A percentile compares a stretch with the other conserved stretches of the same genome.
Evolutionary conservation across 2,888 invertebrate genomes (phyloP).

Genomic region (Nomada hirtipes): DNA sequence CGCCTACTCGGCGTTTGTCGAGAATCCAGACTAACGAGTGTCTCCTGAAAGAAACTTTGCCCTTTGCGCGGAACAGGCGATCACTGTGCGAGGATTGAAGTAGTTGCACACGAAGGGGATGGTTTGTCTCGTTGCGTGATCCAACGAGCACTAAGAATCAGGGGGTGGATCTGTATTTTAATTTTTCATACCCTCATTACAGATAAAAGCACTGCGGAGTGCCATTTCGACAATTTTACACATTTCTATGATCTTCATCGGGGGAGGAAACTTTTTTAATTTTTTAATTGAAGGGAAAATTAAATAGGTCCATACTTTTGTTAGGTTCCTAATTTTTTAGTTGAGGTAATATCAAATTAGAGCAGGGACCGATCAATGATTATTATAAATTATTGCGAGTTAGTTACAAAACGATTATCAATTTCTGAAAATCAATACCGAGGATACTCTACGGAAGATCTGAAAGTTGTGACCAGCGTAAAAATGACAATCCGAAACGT

Average conservation of each 20-base stretch:
- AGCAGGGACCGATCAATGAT: too few species aligned
- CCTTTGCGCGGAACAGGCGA: constrained; percentile 48
- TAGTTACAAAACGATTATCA: too few species aligned
- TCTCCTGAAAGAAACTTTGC: constrained; percentile 62
- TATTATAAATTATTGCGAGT: too few species aligned
- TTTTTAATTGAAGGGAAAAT: too few species aligned
- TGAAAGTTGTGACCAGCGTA: too few species aligned
- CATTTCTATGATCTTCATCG: neutral
- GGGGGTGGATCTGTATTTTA: constrained; percentile 40
- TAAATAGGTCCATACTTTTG: too few species aligned
- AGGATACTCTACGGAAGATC: too few species aligned
- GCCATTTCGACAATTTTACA: constrained; percentile 23
- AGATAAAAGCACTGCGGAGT: constrained; percentile 18
- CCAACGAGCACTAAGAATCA: constrained; percentile 47
- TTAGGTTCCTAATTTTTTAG: too few species aligned
- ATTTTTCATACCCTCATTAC: constrained; percentile 19
- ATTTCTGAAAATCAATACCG: too few species aligned
- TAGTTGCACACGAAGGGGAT: constrained; percentile 47
- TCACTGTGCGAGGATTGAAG: constrained; percentile 59
- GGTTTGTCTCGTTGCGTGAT: constrained; percentile 34
- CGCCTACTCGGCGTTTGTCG: constrained; percentile 46
- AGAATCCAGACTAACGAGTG: constrained; percentile 63
- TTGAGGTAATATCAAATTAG: too few species aligned
- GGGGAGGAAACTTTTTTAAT: neutral
- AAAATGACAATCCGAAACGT: too few species aligned